phyloP scores from a whole-genome alignment of 2,888 invertebrate genomes.

The Proisotoma minuta region DNA sequence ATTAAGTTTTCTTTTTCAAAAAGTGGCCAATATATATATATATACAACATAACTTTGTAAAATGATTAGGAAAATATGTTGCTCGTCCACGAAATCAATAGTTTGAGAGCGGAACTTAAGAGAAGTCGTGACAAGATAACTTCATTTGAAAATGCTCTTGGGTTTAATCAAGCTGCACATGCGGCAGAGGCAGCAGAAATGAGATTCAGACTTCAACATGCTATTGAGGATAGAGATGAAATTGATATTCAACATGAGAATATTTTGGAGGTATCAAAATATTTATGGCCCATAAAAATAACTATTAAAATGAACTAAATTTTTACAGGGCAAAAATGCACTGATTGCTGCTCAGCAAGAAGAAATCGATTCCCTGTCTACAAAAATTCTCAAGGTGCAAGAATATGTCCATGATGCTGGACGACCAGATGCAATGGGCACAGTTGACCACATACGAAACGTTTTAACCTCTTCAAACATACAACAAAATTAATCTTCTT shows the following conservation, averaged over 20 bases:
- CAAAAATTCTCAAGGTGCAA: constrained; percentile 44
- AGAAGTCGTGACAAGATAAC: constrained; percentile 62
- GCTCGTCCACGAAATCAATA: constrained; percentile 72
- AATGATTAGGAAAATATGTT: constrained; percentile 70
- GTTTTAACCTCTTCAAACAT: constrained; percentile 20
- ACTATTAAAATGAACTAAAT: background rate
- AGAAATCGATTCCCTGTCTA: constrained; percentile 52
- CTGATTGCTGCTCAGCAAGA: constrained; percentile 52
- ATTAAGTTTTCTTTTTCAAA: background rate
- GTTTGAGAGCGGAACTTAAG: constrained; percentile 65
- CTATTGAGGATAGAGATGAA: constrained; percentile 44
- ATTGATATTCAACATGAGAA: constrained; percentile 41
- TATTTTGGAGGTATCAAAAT: constrained; percentile 32
- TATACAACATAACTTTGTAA: background rate
- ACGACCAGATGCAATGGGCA: constrained; percentile 28
- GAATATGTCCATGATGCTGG: constrained; percentile 41
- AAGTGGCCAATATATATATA: background rate
- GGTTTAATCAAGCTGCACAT: constrained; percentile 53
- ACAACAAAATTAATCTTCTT: background rate
- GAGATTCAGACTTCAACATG: constrained; percentile 38
- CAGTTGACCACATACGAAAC: constrained; percentile 33
- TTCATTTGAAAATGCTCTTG: constrained; percentile 69
- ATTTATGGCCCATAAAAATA: background rate
- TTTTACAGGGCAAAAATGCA: background rate
- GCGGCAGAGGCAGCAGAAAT: constrained; percentile 42